Conservation (phyloP, 64 coral and sea anemone species). For the Hydrozoanthus tunicans region DNA sequence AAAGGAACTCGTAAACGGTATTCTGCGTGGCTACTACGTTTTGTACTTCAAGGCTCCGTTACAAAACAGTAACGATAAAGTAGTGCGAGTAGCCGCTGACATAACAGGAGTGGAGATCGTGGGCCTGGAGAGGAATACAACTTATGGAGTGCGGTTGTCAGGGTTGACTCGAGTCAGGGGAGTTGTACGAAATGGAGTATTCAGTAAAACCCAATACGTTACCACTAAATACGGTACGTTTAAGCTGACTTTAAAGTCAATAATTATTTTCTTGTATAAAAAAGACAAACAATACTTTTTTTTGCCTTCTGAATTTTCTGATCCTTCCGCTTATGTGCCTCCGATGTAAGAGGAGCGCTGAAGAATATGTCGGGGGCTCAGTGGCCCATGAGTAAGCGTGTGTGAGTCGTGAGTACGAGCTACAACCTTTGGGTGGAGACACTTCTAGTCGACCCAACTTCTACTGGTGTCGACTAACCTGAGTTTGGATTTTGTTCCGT, state of each 20-base stretch:
- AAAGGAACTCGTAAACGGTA: slow-evolving; percentile 59
- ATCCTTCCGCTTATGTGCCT: too few species aligned
- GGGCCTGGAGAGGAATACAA: slow-evolving; percentile 72
- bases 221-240: slow-evolving; percentile 77
- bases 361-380: too few species aligned
- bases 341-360: too few species aligned
- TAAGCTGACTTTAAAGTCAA: neutral
- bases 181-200: slow-evolving; percentile 64
- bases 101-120: slow-evolving; percentile 60
- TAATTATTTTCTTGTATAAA: neutral
- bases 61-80: slow-evolving; percentile 36
- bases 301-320: too few species aligned
- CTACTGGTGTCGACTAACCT: too few species aligned
- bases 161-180: slow-evolving; percentile 75
- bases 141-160: slow-evolving; percentile 68
- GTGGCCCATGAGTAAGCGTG: too few species aligned
- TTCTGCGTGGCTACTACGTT: slow-evolving; percentile 81
- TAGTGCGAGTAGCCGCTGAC: slow-evolving; percentile 64
- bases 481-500: too few species aligned
- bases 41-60: slow-evolving; percentile 57
- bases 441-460: too few species aligned
- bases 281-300: neutral
- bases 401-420: too few species aligned
- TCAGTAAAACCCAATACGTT: slow-evolving; percentile 54
- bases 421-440: too few species aligned